Base-by-base conservation (phyloP, 2,888 invertebrate species). In the Hartigia nigra region DNA sequence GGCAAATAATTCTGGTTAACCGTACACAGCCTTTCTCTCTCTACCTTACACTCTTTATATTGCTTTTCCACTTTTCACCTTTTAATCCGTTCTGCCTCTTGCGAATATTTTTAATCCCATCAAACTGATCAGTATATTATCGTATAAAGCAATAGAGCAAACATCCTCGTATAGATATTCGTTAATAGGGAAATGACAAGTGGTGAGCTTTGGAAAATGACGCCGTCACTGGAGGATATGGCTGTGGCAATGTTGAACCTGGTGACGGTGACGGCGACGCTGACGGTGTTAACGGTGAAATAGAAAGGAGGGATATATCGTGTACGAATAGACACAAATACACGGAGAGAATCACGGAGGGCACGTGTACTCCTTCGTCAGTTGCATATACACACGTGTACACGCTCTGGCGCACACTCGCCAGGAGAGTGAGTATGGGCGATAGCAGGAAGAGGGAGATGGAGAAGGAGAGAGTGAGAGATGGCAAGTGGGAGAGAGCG, bases 251-350 rank as follows among this genome's bases (percentile, higher is more conserved):
- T 55, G 55, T 55, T 55, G 55, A 55, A 75, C 78, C 74, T 79
- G 78, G 74, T 76, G 76, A 70, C 74, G 81, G 77, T 78, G 78
- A 39, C 75, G 76, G 75, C 76, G 79, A 74, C 79, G 34, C 34
- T 76, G 76, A 70, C 74, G 81, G 77, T 78, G 78, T 76, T 74
- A 78, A 75, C 74, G 74, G 77, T 80, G 80, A 79, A 80, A 70
- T 70, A 74, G 74, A 70, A 36, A 70, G 39, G 39, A 37, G 78
- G 74, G 72, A 55, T 55, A 55, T 55, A 55, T 2, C 23, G 55
- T 23, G 55, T 55, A 55, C 55, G 23, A 55, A 11, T 55, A 23
- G 55, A 55, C 55, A 23, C 55, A 23, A 55, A 55, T 55, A 55
- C 55, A 55, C 55, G 23, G 55, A 55, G 55, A 55, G 55, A 55